phyloP scores from a whole-genome alignment of 2,113 vertebrate genomes.

The Oncorhynchus gorbuscha region DNA sequence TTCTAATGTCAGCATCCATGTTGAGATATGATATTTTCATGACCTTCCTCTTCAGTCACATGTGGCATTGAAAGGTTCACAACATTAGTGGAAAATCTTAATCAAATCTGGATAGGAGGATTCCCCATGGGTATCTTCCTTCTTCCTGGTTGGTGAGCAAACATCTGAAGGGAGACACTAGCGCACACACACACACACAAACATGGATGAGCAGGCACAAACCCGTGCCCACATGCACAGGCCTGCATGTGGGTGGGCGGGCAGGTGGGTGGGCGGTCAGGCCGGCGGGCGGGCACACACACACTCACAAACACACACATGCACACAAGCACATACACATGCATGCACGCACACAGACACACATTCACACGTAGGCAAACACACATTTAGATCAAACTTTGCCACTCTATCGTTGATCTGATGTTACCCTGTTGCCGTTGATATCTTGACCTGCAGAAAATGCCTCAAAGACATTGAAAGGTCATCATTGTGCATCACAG shows the following conservation, averaged over 20 bases:
- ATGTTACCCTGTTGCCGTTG: too few species aligned
- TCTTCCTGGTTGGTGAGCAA: not conserved
- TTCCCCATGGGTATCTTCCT: constrained; percentile 9
- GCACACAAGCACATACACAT: not conserved
- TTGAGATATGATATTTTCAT: not conserved
- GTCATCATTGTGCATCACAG: not conserved
- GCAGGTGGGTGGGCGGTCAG: too few species aligned
- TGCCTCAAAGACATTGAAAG: constrained; percentile 2
- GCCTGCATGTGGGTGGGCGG: too few species aligned
- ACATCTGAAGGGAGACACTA: not conserved
- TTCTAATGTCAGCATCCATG: not conserved
- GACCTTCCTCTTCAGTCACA: too few species aligned
- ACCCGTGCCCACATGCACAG: not conserved
- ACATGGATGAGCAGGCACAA: not conserved
- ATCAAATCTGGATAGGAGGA: not conserved
- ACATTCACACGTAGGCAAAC: constrained; percentile 1
- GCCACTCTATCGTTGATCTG: not conserved
- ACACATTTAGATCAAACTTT: not conserved
- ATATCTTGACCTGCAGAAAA: not conserved
- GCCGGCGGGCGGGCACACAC: too few species aligned
- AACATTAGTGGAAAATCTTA: not conserved
- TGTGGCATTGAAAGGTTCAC: too few species aligned
- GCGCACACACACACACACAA: too few species aligned
- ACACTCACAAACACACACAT: too few species aligned
- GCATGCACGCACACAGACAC: not conserved